phyloP scores from a whole-genome alignment of 1,140 invertebrate species.

The Melipona quadrifasciata region DNA sequence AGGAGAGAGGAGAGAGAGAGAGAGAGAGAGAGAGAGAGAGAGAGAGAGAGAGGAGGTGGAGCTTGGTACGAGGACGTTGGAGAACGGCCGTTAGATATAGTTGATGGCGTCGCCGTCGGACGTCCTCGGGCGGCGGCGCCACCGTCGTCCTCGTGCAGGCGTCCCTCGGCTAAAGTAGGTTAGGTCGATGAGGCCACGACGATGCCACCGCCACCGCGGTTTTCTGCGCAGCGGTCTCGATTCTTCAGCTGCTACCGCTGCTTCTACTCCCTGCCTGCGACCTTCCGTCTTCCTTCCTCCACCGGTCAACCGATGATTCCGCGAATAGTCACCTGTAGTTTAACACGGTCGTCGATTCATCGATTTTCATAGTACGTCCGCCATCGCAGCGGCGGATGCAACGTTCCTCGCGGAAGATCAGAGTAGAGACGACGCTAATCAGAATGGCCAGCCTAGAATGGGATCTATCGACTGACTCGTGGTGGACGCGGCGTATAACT shows the following conservation, averaged over 20 bases:
- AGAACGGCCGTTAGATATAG: slow-evolving; percentile 59
- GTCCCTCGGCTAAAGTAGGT: slow-evolving; percentile 73
- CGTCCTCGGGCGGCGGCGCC: slow-evolving; percentile 67
- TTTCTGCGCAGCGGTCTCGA: slow-evolving; percentile 75
- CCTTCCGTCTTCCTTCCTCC: slow-evolving; percentile 31
- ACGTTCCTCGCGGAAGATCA: neutral
- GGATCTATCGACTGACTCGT: too few species aligned
- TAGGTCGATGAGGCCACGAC: slow-evolving; percentile 77
- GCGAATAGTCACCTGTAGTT: slow-evolving; percentile 38
- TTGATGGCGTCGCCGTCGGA: slow-evolving; percentile 64
- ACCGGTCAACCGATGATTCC: slow-evolving; percentile 22
- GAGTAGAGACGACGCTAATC: too few species aligned
- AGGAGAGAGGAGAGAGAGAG: neutral
- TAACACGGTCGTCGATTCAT: slow-evolving; percentile 12
- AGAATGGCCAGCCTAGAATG: too few species aligned
- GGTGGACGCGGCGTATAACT: too few species aligned
- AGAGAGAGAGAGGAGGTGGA: slow-evolving; percentile 15
- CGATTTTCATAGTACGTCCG: slow-evolving; percentile 36
- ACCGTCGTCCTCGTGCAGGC: slow-evolving; percentile 63
- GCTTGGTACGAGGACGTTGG: slow-evolving; percentile 59
- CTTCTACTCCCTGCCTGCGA: slow-evolving; percentile 34
- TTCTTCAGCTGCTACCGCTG: slow-evolving; percentile 48
- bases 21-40: too few species aligned
- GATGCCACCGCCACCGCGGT: slow-evolving; percentile 59
- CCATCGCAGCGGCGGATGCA: neutral